phyloP scores from a whole-genome alignment of 35 echinoderm and acorn worm genomes.

The Apostichopus californicus region DNA sequence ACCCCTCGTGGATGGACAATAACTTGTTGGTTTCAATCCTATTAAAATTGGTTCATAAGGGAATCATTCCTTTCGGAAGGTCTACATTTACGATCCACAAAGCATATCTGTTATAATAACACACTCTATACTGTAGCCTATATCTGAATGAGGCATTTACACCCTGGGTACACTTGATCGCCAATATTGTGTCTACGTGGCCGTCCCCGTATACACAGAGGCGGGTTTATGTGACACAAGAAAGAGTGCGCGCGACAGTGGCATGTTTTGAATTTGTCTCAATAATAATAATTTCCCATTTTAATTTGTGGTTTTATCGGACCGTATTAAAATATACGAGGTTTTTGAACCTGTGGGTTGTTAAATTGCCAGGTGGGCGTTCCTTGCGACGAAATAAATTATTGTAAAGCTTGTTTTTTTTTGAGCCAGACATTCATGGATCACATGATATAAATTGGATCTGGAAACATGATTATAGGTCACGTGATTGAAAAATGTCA shows the following conservation, averaged over 20 bases:
- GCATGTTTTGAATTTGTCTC: slow-evolving; percentile 62
- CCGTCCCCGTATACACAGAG: not conserved
- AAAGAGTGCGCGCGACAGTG: slow-evolving; percentile 9
- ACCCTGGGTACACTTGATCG: not conserved
- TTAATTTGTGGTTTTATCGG: slow-evolving; percentile 56
- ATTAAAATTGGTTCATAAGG: slow-evolving; percentile 30
- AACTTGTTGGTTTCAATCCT: slow-evolving; percentile 27
- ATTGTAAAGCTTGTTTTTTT: not conserved
- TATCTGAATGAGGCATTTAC: slow-evolving; percentile 8
- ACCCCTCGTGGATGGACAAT: slow-evolving; percentile 30
- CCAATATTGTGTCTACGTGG: not conserved
- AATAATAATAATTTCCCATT: slow-evolving; percentile 57
- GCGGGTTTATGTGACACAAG: slow-evolving; percentile 27
- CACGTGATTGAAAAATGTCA: not conserved
- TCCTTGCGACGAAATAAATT: not conserved
- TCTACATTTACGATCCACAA: slow-evolving; percentile 26
- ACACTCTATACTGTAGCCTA: not conserved
- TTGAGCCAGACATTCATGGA: not conserved
- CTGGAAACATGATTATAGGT: not conserved
- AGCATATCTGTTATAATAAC: slow-evolving; percentile 23
- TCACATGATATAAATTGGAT: not conserved
- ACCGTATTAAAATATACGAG: slow-evolving; percentile 46
- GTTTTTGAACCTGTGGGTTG: slow-evolving; percentile 49
- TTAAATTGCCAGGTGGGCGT: slow-evolving; percentile 33
- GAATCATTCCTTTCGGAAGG: slow-evolving; percentile 21